A percentile compares a stretch with the other conserved stretches of the same genome.
phyloP scores from a whole-genome alignment of 2,888 invertebrate species.

The Dryocosmus kuriphilus region DNA sequence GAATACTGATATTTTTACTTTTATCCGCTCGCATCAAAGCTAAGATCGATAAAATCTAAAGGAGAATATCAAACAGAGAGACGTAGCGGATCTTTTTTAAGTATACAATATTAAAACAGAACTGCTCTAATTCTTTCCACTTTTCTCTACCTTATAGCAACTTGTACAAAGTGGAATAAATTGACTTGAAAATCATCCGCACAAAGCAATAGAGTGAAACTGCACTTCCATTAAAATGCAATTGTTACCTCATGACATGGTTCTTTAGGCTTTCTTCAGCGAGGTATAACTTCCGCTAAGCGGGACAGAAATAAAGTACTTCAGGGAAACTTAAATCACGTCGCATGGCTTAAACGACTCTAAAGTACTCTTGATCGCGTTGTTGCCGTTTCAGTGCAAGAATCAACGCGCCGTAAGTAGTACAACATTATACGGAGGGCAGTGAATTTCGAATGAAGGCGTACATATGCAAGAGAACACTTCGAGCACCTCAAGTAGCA shows the following conservation, averaged over 20 bases:
- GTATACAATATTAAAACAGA: not conserved
- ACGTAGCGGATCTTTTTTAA: no score
- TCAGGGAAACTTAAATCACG: constrained; percentile 65
- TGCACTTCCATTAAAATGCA: constrained; percentile 9
- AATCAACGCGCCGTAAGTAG: constrained; percentile 6
- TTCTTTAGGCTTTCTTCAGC: constrained; percentile 22
- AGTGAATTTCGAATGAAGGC: constrained; percentile 7
- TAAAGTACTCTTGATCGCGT: constrained; percentile 62
- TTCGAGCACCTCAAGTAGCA: constrained; percentile 11
- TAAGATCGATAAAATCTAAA: not conserved
- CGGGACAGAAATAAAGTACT: constrained; percentile 33
- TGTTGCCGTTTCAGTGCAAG: constrained; percentile 17
- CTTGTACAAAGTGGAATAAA: constrained; percentile 15
- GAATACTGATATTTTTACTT: constrained; percentile 2
- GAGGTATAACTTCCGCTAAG: not conserved
- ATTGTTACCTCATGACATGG: constrained; percentile 1
- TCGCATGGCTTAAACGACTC: constrained; percentile 67
- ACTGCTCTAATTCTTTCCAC: not conserved
- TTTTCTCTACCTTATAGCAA: not conserved
- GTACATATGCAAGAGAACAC: constrained; percentile 6
- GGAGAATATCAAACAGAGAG: not conserved
- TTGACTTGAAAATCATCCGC: constrained; percentile 2
- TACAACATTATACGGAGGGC: constrained; percentile 25
- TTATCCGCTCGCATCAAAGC: not conserved
- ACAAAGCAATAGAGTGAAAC: constrained; percentile 16